Evolutionary conservation across 2,888 invertebrate genomes (phyloP).

Genomic region (Lypha dubia): DNA sequence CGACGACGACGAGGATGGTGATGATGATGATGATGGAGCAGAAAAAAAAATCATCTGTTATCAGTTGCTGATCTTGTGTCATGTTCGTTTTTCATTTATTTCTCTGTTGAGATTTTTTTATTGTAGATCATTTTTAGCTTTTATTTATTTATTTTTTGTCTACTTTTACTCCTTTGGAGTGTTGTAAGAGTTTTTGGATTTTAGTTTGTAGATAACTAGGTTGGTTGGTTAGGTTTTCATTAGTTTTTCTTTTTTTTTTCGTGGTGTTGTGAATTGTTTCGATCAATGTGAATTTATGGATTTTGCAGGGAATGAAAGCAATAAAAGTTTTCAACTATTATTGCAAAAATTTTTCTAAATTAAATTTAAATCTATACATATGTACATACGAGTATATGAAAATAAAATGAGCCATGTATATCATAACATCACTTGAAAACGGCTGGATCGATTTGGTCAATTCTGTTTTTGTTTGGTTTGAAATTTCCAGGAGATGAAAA

Average conservation of each 20-base stretch:
- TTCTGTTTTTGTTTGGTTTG: no score
- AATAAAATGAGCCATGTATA: no score
- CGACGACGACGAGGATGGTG: conserved; percentile 16
- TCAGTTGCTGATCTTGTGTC: conserved; percentile 76
- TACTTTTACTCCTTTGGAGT: conserved; percentile 56
- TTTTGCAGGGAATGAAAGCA: conserved; percentile 34
- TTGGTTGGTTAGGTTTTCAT: conserved; percentile 33
- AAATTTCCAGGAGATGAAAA: no score
- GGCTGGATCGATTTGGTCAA: no score
- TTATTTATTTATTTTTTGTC: no score
- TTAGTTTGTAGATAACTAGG: conserved; percentile 60
- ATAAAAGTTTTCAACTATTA: no score
- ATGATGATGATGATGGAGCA: conserved; percentile 16
- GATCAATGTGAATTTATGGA: conserved; percentile 56
- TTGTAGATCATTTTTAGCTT: conserved; percentile 63
- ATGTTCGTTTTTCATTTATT: conserved; percentile 77
- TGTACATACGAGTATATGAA: no score
- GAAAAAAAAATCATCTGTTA: conserved; percentile 67
- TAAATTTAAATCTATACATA: not conserved
- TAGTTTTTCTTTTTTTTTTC: not conserved
- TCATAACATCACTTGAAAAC: no score
- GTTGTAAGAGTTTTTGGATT: conserved; percentile 66
- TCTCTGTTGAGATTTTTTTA: conserved; percentile 69
- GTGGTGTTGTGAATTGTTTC: conserved; percentile 45
- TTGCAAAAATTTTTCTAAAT: no score